Evolutionary conservation across 2,888 invertebrate genomes (phyloP), one percentile per base, ranked within the genome.

Genomic region (Hypolimnas misippus): DNA sequence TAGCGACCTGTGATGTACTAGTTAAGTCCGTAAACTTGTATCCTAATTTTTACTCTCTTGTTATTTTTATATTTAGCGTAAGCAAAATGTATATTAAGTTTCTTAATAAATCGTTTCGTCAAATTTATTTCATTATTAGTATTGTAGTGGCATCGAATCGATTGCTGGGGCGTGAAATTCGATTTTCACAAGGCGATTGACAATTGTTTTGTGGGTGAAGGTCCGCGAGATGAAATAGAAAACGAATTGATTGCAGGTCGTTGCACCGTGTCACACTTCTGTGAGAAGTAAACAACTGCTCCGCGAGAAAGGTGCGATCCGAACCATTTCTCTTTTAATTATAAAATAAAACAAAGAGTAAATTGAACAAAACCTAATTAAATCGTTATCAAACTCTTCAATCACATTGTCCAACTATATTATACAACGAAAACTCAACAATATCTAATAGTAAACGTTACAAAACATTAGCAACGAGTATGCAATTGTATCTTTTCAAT

Each of bases 51-150:
- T 65, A 66, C 60, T 70, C 67, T 74, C 76, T 85, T 84, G 78
- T 78, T 87, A 85, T 83, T 89, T 90, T 90, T 90, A 83, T 89
- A 90, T 81, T 81, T 87, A 88, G 83, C 69, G 71, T 63, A 83
- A 81, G 81, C 71, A 68, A 78, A 77, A 73, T 73, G 81, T 76
- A 77, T 74, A 79, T 77, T 87, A 85, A 83, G 86, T 91, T 90
- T 89, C 90, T 77, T 84, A 90, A 90, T 91, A 90, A 91, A 90
- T 70, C 68, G 76, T 90, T 88, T 89, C 86, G 82, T 84, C 84
- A 89, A 87, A 73, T 73, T 72, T 77, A 78, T 87, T 89, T 88
- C 85, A 82, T 86, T 86, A 81, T 77, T 80, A 73, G 70, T 72
- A 73, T 75, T 74, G 75, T 70, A 65, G 73, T 72, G 77, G 72